Evolutionary conservation across 1,140 invertebrate genomes (phyloP).

Genomic region (Calephelis virginiensis): DNA sequence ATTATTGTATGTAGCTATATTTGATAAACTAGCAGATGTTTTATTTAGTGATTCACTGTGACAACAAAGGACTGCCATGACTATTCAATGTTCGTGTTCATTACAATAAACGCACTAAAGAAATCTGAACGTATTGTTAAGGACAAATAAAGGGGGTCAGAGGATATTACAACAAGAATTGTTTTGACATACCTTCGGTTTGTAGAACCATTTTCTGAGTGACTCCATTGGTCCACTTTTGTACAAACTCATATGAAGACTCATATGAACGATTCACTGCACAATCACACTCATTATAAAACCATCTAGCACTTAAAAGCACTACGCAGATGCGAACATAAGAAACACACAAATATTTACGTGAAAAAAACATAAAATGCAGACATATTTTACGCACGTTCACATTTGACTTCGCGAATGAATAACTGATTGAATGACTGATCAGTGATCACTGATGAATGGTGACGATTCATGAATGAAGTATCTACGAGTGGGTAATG

Average conservation of each 20-base stretch:
- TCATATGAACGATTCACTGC: slow-evolving; percentile 74
- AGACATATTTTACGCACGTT: slow-evolving; percentile 72
- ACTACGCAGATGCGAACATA: slow-evolving; percentile 50
- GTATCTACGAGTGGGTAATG: too few species aligned
- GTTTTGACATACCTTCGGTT: slow-evolving; percentile 88
- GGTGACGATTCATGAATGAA: too few species aligned
- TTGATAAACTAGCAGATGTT: slow-evolving; percentile 26
- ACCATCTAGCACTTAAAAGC: slow-evolving; percentile 62
- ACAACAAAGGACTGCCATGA: slow-evolving; percentile 30
- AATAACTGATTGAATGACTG: slow-evolving; percentile 21
- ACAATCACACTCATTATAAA: slow-evolving; percentile 72
- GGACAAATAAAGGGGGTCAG: slow-evolving; percentile 26
- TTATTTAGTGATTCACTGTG: slow-evolving; percentile 29
- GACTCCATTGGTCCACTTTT: slow-evolving; percentile 87
- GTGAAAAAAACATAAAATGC: slow-evolving; percentile 73
- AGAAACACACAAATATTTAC: slow-evolving; percentile 67
- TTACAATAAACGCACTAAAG: neutral
- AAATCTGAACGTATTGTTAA: slow-evolving; percentile 11
- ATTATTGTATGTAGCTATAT: slow-evolving; percentile 12
- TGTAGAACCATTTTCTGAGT: slow-evolving; percentile 94
- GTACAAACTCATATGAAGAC: slow-evolving; percentile 61
- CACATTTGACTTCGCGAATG: slow-evolving; percentile 34
- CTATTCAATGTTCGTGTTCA: neutral
- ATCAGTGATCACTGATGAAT: slow-evolving; percentile 13
- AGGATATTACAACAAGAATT: slow-evolving; percentile 41